Conservation (phyloP, 2,797 vertebrate species). For the Hippoglossus hippoglossus region DNA sequence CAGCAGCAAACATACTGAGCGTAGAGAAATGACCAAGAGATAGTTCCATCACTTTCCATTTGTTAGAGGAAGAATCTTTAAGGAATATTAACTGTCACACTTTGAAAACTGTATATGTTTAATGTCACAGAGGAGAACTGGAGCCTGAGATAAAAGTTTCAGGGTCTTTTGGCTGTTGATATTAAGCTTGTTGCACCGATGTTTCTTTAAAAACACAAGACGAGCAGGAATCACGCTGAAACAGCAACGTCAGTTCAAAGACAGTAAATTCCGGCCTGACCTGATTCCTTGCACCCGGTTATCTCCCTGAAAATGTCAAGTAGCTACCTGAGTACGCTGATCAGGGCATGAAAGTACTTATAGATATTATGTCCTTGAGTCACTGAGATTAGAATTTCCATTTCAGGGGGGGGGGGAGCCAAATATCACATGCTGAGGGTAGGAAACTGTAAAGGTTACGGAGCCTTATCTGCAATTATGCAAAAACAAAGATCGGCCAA, state of each 20-base stretch:
- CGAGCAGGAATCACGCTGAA: slow-evolving; percentile 26
- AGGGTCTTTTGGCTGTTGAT: background rate
- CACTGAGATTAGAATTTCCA: slow-evolving; percentile 77
- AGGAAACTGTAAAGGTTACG: slow-evolving; percentile 79
- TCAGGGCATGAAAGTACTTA: slow-evolving; percentile 76
- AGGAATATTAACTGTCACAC: background rate
- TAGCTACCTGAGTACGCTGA: slow-evolving; percentile 71
- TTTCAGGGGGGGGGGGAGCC: slow-evolving; percentile 55
- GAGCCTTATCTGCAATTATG: slow-evolving; percentile 82
- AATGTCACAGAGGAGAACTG: background rate
- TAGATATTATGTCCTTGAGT: slow-evolving; percentile 78
- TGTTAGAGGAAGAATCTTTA: background rate
- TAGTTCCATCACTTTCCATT: background rate
- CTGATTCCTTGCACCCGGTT: slow-evolving; percentile 64
- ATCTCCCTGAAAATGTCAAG: slow-evolving; percentile 81
- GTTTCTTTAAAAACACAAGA: slow-evolving; percentile 35
- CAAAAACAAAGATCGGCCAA: slow-evolving; percentile 72
- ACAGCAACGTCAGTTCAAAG: slow-evolving; percentile 46
- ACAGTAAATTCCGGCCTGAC: slow-evolving; percentile 66
- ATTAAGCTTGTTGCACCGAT: slow-evolving; percentile 2
- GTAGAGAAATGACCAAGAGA: background rate
- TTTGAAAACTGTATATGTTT: background rate
- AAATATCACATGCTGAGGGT: slow-evolving; percentile 73
- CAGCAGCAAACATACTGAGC: background rate
- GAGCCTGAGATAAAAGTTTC: background rate